phyloP scores from a whole-genome alignment of 2,797 vertebrate genomes.

The Lophius americanus region DNA sequence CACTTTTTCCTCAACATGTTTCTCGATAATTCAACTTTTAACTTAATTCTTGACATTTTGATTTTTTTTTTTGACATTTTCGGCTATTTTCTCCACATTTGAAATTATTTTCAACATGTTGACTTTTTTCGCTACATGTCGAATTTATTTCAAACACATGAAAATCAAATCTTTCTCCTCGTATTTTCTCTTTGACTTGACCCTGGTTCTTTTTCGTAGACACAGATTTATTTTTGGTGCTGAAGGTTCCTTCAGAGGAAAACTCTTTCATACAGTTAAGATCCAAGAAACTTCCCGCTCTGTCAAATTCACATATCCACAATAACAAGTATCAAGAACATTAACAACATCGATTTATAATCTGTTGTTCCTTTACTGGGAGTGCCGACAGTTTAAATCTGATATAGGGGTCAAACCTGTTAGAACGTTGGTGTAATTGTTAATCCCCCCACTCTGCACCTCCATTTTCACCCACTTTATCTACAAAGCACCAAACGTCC shows the following conservation, averaged over 20 bases:
- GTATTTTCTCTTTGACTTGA: too few species aligned
- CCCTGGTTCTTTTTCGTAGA: too few species aligned
- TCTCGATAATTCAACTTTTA: too few species aligned
- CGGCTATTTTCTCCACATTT: too few species aligned
- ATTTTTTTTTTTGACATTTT: too few species aligned
- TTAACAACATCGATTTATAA: constrained; percentile 9
- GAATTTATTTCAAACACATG: too few species aligned
- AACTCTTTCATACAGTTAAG: neutral
- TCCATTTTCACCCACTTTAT: constrained; percentile 57
- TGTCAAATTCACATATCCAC: neutral
- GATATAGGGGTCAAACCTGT: constrained; percentile 40
- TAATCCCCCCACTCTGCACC: constrained; percentile 47
- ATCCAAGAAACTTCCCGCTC: neutral
- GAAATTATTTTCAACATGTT: too few species aligned
- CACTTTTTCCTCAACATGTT: too few species aligned
- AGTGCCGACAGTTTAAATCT: constrained; percentile 41
- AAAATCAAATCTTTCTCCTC: too few species aligned
- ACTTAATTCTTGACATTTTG: too few species aligned
- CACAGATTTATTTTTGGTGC: neutral
- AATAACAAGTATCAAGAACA: neutral
- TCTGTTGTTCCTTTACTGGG: constrained; percentile 7
- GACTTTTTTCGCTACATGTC: too few species aligned
- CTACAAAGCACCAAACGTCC: constrained; percentile 50
- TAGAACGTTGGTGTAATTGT: constrained; percentile 31
- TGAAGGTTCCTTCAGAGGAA: neutral